Evolutionary conservation across 2,888 invertebrate species (phyloP).

Genomic region (Ennomos erosarius): DNA sequence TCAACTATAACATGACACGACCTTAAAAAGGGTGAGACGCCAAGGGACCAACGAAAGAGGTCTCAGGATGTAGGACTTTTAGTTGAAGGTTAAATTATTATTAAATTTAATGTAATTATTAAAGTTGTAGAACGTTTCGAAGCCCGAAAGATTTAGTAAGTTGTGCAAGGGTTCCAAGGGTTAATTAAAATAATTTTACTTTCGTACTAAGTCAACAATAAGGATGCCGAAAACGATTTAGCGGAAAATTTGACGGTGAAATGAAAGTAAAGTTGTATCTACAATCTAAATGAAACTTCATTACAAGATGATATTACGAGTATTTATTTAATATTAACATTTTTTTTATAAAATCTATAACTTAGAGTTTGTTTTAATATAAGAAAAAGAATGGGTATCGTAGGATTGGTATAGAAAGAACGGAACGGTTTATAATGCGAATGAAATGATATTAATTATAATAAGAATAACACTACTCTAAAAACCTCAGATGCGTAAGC

Average conservation of each 20-base stretch:
- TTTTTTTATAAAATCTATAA: too few relatives aligned
- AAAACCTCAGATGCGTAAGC: too few relatives aligned
- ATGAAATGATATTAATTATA: too few relatives aligned
- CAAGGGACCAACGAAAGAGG: neutral
- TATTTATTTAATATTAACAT: too few relatives aligned
- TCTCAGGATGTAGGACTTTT: conserved; percentile 1
- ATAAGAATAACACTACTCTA: too few relatives aligned
- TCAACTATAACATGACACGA: neutral
- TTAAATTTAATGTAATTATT: conserved; percentile 23
- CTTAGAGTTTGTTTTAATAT: too few relatives aligned
- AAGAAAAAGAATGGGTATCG: too few relatives aligned
- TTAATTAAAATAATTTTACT: conserved; percentile 34
- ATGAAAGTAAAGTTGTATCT: conserved; percentile 2
- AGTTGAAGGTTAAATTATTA: conserved; percentile 21
- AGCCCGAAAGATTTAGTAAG: conserved; percentile 29
- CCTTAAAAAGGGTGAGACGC: conserved; percentile 9
- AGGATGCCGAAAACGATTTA: conserved; percentile 20
- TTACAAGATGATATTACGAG: too few relatives aligned
- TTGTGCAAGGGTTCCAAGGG: conserved; percentile 26
- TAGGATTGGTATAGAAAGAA: too few relatives aligned
- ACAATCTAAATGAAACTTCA: too few relatives aligned
- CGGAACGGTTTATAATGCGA: too few relatives aligned
- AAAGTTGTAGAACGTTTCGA: conserved; percentile 21
- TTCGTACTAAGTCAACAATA: conserved; percentile 27
- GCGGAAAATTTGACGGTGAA: conserved; percentile 11